phyloP scores from a whole-genome alignment of 1,140 invertebrate genomes.

The Aphelenchoides fujianensis region DNA sequence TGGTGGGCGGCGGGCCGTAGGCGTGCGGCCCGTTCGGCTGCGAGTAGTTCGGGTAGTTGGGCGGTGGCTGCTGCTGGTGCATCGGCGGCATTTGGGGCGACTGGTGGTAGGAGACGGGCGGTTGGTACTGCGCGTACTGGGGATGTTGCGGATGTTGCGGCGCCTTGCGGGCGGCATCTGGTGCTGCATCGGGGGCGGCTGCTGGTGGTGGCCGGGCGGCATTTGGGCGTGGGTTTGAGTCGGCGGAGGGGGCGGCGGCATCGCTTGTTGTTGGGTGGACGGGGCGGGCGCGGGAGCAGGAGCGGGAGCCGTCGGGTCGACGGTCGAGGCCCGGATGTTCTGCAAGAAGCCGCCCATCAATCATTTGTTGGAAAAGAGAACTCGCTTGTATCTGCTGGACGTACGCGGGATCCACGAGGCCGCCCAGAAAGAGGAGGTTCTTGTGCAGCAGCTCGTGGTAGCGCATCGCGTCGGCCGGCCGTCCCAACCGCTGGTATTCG shows the following conservation, averaged over 20 bases:
- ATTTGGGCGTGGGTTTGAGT: neutral
- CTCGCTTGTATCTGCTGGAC: slow-evolving; percentile 31
- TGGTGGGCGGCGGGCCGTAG: no score
- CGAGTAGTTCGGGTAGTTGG: no score
- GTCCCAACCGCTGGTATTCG: slow-evolving; percentile 52
- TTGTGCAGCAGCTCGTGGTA: slow-evolving; percentile 57
- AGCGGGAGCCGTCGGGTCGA: neutral
- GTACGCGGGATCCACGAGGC: slow-evolving; percentile 42
- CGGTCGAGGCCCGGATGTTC: neutral
- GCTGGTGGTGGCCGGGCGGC: no score
- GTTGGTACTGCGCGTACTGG: no score
- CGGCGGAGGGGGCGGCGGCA: neutral
- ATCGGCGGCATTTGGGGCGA: neutral
- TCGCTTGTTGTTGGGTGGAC: neutral
- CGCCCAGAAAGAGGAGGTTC: slow-evolving; percentile 53
- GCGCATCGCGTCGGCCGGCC: slow-evolving; percentile 33
- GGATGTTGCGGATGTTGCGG: no score
- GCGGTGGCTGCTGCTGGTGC: slow-evolving; percentile 11
- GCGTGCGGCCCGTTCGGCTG: no score
- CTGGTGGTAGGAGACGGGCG: no score
- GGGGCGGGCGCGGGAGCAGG: neutral
- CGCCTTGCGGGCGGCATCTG: no score
- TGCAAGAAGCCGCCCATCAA: neutral
- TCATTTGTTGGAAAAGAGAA: neutral
- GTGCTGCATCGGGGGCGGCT: no score